Conservation (phyloP, 2,113 vertebrate species). For the Apaloderma vittatum region DNA sequence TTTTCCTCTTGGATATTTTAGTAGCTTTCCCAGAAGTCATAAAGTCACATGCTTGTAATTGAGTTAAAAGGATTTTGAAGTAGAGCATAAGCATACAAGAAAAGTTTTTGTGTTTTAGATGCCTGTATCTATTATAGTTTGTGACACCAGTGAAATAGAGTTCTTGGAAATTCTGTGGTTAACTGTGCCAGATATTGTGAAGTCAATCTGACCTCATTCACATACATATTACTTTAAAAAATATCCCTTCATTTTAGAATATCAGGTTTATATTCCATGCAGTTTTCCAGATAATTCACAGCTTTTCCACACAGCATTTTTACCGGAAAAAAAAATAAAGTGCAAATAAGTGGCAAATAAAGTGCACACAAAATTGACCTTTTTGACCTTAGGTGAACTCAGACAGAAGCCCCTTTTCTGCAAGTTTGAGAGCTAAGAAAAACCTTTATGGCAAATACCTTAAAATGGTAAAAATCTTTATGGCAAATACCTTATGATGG, state of each 20-base stretch:
- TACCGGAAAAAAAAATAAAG: background rate
- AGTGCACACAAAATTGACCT: background rate
- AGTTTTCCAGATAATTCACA: constrained; percentile 2
- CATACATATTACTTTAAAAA: background rate
- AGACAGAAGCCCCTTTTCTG: background rate
- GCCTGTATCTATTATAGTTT: background rate
- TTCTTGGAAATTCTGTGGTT: background rate
- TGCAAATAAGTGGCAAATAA: constrained; percentile 5
- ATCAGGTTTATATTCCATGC: background rate
- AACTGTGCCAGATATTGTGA: background rate
- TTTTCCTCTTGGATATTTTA: background rate
- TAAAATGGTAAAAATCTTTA: constrained; percentile 7
- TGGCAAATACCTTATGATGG: background rate
- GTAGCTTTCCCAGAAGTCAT: background rate
- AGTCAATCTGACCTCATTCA: background rate
- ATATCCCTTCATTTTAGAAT: background rate
- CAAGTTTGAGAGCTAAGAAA: background rate
- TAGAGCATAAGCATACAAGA: background rate
- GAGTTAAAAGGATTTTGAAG: background rate
- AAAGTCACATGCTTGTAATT: background rate
- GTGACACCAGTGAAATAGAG: background rate
- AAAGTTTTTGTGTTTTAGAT: background rate
- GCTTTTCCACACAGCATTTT: background rate
- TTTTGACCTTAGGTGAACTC: background rate
- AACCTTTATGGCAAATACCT: background rate